Evolutionary conservation across 2,113 vertebrate genomes (phyloP).

Genomic region (Telmatochromis bifrenatus): DNA sequence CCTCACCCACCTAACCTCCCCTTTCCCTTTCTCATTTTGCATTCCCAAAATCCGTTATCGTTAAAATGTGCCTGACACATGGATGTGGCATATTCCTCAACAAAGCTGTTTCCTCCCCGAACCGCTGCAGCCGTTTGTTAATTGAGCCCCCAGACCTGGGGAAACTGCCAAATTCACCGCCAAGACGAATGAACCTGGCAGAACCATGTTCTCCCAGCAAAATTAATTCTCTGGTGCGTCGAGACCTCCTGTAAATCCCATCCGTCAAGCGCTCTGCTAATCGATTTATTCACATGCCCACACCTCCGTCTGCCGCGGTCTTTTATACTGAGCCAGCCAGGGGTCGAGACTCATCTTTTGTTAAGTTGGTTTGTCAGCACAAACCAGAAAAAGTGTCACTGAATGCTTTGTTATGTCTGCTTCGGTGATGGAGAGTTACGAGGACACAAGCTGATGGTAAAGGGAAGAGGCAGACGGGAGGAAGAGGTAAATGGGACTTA

Average conservation of each 20-base stretch:
- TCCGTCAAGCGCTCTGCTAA: conserved; percentile 63
- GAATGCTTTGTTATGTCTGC: background rate
- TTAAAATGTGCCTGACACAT: conserved; percentile 29
- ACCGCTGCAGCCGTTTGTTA: conserved; percentile 35
- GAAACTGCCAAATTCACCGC: conserved; percentile 53
- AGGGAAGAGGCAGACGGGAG: background rate
- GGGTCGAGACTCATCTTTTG: conserved; percentile 4
- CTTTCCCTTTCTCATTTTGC: background rate
- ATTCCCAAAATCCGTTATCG: conserved; percentile 31
- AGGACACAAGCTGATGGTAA: background rate
- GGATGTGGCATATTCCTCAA: conserved; percentile 9
- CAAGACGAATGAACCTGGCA: conserved; percentile 64
- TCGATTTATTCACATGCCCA: conserved; percentile 63
- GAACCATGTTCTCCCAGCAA: conserved; percentile 38
- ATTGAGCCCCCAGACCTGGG: conserved; percentile 58
- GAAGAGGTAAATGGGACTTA: background rate
- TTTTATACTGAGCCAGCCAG: background rate
- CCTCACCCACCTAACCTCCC: background rate
- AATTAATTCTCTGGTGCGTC: conserved; percentile 67
- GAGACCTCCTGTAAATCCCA: conserved; percentile 57
- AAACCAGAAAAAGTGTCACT: background rate
- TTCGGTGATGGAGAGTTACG: background rate
- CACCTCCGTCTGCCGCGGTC: conserved; percentile 42
- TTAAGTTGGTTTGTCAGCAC: conserved; percentile 21
- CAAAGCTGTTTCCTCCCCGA: conserved; percentile 36